Percentiles rank a stretch among this genome's conserved stretches.
Evolutionary conservation across 2,888 invertebrate species (phyloP).

Genomic region (Rhogogaster chlorosoma): DNA sequence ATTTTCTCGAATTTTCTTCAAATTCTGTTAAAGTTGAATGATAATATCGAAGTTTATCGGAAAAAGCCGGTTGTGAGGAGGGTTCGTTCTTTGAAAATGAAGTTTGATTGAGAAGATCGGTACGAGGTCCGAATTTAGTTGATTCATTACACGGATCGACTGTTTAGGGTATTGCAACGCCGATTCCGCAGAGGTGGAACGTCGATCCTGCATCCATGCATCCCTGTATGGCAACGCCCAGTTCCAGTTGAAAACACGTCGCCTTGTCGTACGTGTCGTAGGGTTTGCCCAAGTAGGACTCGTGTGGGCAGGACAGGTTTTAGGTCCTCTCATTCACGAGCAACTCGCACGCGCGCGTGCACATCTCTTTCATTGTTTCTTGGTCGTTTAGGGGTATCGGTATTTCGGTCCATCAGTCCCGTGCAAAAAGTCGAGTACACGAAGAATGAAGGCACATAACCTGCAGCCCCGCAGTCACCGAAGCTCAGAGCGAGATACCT

Average conservation of each 20-base stretch:
- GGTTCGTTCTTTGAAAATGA: slow-evolving; percentile 10
- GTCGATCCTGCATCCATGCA: slow-evolving; percentile 30
- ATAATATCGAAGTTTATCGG: background rate
- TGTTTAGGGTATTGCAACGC: slow-evolving; percentile 38
- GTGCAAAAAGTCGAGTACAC: slow-evolving; percentile 67
- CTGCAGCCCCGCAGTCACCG: slow-evolving; percentile 1
- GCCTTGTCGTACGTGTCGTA: slow-evolving; percentile 58
- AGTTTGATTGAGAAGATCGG: slow-evolving; percentile 14
- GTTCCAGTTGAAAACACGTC: slow-evolving; percentile 62
- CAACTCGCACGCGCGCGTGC: slow-evolving; percentile 57
- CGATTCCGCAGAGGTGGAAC: slow-evolving; percentile 25
- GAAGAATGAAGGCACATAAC: slow-evolving; percentile 55
- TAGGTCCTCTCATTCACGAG: slow-evolving; percentile 70
- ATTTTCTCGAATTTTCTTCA: background rate
- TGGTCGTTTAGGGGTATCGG: slow-evolving; percentile 68
- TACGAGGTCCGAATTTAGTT: slow-evolving; percentile 22
- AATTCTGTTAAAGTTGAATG: background rate
- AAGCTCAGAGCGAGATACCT: background rate
- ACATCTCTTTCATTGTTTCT: slow-evolving; percentile 71
- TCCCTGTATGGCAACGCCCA: slow-evolving; percentile 51
- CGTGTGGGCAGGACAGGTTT: slow-evolving; percentile 71
- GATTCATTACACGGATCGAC: slow-evolving; percentile 22
- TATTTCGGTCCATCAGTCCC: slow-evolving; percentile 63
- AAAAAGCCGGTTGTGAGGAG: background rate
- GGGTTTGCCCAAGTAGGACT: slow-evolving; percentile 61